Conservation (phyloP, 2,888 invertebrate genomes). For the Acanthosoma haemorrhoidale region DNA sequence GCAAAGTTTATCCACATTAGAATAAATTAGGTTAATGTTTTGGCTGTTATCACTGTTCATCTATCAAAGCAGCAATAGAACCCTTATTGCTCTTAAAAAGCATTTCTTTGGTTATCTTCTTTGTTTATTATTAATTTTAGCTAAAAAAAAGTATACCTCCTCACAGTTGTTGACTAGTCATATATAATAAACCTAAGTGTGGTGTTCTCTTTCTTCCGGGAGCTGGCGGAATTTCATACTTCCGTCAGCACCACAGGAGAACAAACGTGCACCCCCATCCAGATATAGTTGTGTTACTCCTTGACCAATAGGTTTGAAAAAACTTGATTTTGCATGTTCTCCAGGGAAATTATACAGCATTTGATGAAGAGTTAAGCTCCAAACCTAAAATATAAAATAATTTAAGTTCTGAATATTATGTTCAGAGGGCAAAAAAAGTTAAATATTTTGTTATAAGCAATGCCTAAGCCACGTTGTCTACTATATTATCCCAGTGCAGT, state of each 20-base stretch:
- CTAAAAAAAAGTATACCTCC: background rate
- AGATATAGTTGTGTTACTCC: conserved; percentile 94
- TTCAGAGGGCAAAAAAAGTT: too few species aligned
- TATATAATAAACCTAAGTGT: background rate
- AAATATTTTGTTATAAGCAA: too few species aligned
- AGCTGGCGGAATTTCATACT: conserved; percentile 70
- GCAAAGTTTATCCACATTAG: background rate
- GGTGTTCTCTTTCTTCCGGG: conserved; percentile 33
- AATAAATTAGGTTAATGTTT: background rate
- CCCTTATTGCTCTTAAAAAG: background rate
- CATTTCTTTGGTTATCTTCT: background rate
- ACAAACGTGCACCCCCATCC: conserved; percentile 81
- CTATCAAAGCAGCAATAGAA: background rate
- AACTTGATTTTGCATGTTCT: conserved; percentile 92
- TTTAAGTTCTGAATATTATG: too few species aligned
- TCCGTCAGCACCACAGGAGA: conserved; percentile 98
- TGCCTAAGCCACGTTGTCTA: too few species aligned
- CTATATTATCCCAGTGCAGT: too few species aligned
- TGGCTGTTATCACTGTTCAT: conserved; percentile 2
- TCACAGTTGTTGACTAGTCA: background rate
- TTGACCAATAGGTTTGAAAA: conserved; percentile 96
- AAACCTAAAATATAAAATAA: conserved; percentile 80
- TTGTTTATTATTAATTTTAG: background rate
- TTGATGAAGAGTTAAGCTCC: conserved; percentile 81
- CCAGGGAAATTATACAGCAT: conserved; percentile 81